Conservation (phyloP, 2,797 vertebrate species). For the Cephalopachus bancanus region DNA sequence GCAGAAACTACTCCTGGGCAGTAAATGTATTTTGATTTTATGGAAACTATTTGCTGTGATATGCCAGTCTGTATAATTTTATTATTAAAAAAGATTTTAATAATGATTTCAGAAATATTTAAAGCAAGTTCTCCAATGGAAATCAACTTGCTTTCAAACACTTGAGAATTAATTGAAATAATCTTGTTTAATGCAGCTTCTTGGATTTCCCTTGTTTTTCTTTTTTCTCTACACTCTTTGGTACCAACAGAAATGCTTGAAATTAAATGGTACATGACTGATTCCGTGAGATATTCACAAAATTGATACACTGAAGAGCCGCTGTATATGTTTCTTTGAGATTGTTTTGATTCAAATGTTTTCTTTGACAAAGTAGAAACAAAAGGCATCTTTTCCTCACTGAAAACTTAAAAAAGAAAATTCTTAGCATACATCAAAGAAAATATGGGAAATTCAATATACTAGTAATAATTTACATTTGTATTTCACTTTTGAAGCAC, state of each 20-base stretch:
- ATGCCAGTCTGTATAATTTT: slow-evolving; percentile 70
- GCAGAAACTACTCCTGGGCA: slow-evolving; percentile 52
- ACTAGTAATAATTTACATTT: neutral
- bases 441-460: slow-evolving; percentile 39
- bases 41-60: slow-evolving; percentile 4
- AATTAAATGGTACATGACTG: slow-evolving; percentile 75
- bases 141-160: slow-evolving; percentile 65
- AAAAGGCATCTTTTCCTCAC: slow-evolving; percentile 31
- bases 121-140: slow-evolving; percentile 74
- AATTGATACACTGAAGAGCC: slow-evolving; percentile 72
- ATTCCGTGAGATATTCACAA: slow-evolving; percentile 75
- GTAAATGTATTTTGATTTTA: slow-evolving; percentile 72
- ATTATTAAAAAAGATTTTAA: slow-evolving; percentile 71
- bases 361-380: slow-evolving; percentile 64
- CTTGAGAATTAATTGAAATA: slow-evolving; percentile 74
- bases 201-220: slow-evolving; percentile 58
- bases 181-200: slow-evolving; percentile 46
- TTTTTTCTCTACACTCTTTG: neutral
- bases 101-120: slow-evolving; percentile 72
- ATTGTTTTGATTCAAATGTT: slow-evolving; percentile 47
- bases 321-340: slow-evolving; percentile 58
- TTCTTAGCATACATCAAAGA: slow-evolving; percentile 46
- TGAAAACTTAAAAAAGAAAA: slow-evolving; percentile 68
- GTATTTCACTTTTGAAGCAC: neutral
- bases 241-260: slow-evolving; percentile 68